Evolutionary conservation across 2,888 invertebrate species (phyloP), one percentile per base, ranked within the genome.

Genomic region (Epinotia nisella): DNA sequence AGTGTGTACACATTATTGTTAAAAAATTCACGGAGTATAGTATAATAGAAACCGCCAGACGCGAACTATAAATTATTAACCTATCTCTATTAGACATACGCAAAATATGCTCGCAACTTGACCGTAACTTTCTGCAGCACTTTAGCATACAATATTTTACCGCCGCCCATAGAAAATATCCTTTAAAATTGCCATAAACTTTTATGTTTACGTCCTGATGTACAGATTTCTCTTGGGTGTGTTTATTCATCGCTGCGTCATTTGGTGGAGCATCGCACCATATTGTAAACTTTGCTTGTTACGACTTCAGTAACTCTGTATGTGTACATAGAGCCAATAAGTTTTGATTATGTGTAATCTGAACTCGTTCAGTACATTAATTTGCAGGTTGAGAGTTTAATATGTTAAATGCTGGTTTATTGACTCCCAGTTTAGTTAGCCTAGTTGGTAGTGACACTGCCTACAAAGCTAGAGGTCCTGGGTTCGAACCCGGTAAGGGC

Each of bases 261-360:
- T 86, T 88, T 85, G 84, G 83, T 77, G 77, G 76, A 81, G 82
- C 78, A 78, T 79, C 81, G 83, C 83, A 87, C 83, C 83, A 85
- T 85, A 84, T 88, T 87, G 88, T 90, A 88, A 90, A 91, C 90
- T 91, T 88, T 85, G 86, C 92, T 90, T 89, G 89, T 91, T 91
- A 91, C 88, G 90, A 90, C 87, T 90, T 84, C 86, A 83, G 82
- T 80, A 79, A 83, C 86, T 86, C 85, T 76, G 75, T 83, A 39
- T 39, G 29, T 69, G 29, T 59, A 39, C 19, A 65, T 53, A 61
- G 60, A 41, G 58, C 35, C 56, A 60, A 71, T 72, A 61, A 72
- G 56, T 72, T 72, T 61, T 67, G 72, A 72, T 61, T 72, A 66
- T 9, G 35, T 49, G 61, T 67, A 67, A 72, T 72, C 61, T 61